phyloP scores from a whole-genome alignment of 2,888 invertebrate genomes.

The Chaitophorus viminalis region DNA sequence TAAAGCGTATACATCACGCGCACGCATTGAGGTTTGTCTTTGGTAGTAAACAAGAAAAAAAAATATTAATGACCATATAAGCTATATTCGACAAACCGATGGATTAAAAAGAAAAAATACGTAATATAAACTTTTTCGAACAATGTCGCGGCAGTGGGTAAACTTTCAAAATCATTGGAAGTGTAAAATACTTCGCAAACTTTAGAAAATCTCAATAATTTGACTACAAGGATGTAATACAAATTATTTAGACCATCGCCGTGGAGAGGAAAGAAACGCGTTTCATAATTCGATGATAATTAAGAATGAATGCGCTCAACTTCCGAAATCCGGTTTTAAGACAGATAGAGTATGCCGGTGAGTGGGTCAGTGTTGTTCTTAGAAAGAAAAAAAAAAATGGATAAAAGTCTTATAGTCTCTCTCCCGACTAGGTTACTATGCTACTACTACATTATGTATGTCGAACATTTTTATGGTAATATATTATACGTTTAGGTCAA shows the following conservation, averaged over 20 bases:
- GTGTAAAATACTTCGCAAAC: not conserved
- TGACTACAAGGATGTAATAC: not conserved
- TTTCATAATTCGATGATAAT: conserved; percentile 55
- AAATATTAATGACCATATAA: conserved; percentile 30
- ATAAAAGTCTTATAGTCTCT: conserved; percentile 27
- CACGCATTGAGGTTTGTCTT: not conserved
- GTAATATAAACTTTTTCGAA: conserved; percentile 16
- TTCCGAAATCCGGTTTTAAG: conserved; percentile 60
- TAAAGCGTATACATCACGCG: not conserved
- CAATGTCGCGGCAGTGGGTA: not conserved
- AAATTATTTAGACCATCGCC: conserved; percentile 27
- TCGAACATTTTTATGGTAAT: conserved; percentile 59
- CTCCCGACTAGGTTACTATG: conserved; percentile 53
- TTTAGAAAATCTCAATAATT: not conserved
- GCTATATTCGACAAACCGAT: not conserved
- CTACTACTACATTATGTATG: conserved; percentile 45
- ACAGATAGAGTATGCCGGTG: not conserved
- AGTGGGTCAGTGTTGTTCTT: conserved; percentile 56
- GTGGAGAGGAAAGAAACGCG: conserved; percentile 6
- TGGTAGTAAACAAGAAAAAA: not conserved
- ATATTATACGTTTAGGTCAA: conserved; percentile 40
- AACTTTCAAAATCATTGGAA: conserved; percentile 10
- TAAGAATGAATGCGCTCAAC: conserved; percentile 30
- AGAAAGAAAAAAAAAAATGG: conserved; percentile 19
- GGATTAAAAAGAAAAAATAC: not conserved